Conservation (phyloP, 2,888 invertebrate genomes). For the Fragum whitleyi region DNA sequence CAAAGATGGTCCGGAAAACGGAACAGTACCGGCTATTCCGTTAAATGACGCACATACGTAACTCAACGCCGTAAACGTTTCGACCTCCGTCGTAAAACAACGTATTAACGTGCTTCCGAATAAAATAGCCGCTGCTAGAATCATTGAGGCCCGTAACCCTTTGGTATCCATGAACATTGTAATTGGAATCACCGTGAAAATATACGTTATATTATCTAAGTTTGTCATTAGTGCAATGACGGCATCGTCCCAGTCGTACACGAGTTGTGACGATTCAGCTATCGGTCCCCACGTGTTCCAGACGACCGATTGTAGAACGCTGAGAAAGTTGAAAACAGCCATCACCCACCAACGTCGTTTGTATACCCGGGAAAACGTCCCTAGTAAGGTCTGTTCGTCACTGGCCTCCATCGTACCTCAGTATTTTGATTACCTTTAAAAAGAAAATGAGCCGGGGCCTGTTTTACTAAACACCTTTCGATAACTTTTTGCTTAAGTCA, state of each 20-base stretch:
- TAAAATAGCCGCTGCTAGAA: conserved; percentile 13
- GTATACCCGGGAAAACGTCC: conserved; percentile 28
- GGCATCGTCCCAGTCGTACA: conserved; percentile 81
- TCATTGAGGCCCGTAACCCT: conserved; percentile 43
- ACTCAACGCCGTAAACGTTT: conserved; percentile 25
- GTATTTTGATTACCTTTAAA: no score
- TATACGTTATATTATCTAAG: conserved; percentile 83
- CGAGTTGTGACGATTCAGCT: conserved; percentile 80
- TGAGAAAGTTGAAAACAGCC: conserved; percentile 45
- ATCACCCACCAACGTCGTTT: conserved; percentile 64
- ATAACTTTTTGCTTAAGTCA: no score
- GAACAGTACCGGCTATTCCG: conserved; percentile 30
- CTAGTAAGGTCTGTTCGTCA: neutral
- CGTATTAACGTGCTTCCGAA: conserved; percentile 29
- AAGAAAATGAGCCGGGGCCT: no score
- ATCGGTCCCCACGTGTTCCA: conserved; percentile 86
- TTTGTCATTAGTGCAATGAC: conserved; percentile 83
- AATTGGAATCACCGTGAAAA: conserved; percentile 81
- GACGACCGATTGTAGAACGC: conserved; percentile 59
- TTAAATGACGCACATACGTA: conserved; percentile 26
- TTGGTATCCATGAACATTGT: conserved; percentile 83
- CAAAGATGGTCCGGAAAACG: conserved; percentile 27
- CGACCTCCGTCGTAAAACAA: conserved; percentile 23
- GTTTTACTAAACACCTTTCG: no score
- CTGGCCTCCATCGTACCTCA: neutral